A percentile compares a stretch with the other conserved stretches of the same genome.
Evolutionary conservation across 2,888 invertebrate species (phyloP).

Genomic region (Oscheius sp.): DNA sequence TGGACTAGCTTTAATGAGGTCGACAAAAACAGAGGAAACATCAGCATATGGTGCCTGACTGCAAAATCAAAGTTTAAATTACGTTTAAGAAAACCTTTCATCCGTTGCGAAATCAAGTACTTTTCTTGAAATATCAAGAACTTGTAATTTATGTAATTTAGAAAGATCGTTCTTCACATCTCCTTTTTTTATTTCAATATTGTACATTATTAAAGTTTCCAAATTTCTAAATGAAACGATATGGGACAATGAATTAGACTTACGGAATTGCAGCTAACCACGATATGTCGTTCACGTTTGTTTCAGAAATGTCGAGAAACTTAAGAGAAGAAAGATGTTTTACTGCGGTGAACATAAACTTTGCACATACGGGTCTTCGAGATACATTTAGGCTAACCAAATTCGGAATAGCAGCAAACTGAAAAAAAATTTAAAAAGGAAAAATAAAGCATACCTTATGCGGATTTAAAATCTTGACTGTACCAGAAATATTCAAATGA

Average conservation of each 20-base stretch:
- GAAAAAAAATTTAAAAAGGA: background rate
- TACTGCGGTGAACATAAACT: background rate
- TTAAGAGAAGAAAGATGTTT: conserved; percentile 27
- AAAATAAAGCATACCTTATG: background rate
- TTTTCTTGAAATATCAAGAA: conserved; percentile 50
- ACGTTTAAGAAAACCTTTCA: background rate
- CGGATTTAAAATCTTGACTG: background rate
- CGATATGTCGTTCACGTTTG: conserved; percentile 45
- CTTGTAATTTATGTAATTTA: conserved; percentile 39
- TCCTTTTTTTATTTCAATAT: conserved; percentile 43
- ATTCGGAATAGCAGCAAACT: background rate
- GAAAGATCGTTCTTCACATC: conserved; percentile 37
- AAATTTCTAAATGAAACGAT: conserved; percentile 34
- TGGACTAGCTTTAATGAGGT: conserved; percentile 35
- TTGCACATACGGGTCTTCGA: conserved; percentile 26
- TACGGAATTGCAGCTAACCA: conserved; percentile 28
- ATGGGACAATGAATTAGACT: background rate
- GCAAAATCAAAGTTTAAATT: background rate
- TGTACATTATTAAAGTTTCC: conserved; percentile 51
- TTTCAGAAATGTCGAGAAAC: conserved; percentile 50
- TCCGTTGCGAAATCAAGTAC: conserved; percentile 31
- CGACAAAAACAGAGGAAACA: conserved; percentile 42
- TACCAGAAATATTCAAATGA: conserved; percentile 25
- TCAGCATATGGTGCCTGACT: conserved; percentile 40
- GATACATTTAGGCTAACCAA: conserved; percentile 40